Conservation (phyloP, 2,888 invertebrate genomes). For the Agrenia bidenticulata region DNA sequence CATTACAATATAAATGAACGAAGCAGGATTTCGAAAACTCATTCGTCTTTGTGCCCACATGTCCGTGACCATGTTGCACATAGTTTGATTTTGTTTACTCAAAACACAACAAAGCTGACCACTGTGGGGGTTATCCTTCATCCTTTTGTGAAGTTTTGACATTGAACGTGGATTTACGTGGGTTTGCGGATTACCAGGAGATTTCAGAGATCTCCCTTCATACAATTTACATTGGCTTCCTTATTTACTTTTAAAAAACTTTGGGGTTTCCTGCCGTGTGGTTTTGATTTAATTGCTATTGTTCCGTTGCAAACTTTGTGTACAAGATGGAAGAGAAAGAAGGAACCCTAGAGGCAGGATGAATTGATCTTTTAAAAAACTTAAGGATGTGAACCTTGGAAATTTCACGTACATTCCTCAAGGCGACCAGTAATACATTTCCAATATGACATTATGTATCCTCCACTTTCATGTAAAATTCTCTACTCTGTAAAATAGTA, state of each 20-base stretch:
- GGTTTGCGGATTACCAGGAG: constrained; percentile 5
- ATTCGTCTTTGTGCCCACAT: neutral
- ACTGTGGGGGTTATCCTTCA: constrained; percentile 12
- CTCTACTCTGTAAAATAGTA: no score
- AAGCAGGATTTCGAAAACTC: no score
- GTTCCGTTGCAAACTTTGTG: neutral
- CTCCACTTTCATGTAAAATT: no score
- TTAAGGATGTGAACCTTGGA: constrained; percentile 5
- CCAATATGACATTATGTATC: no score
- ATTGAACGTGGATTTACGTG: constrained; percentile 9
- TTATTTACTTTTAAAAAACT: no score
- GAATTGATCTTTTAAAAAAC: neutral
- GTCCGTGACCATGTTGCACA: constrained; percentile 6
- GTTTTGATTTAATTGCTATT: neutral
- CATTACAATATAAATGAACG: no score
- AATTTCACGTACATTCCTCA: neutral
- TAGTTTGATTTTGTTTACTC: neutral
- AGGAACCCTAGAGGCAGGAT: neutral
- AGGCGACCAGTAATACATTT: no score
- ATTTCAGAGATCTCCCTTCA: neutral
- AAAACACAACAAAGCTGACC: constrained; percentile 5
- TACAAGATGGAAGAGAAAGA: neutral
- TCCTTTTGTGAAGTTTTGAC: neutral
- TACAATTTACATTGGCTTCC: neutral
- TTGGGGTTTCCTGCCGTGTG: constrained; percentile 5